Conservation (phyloP, 1,140 invertebrate genomes). For the Brachionus plicatilis region DNA sequence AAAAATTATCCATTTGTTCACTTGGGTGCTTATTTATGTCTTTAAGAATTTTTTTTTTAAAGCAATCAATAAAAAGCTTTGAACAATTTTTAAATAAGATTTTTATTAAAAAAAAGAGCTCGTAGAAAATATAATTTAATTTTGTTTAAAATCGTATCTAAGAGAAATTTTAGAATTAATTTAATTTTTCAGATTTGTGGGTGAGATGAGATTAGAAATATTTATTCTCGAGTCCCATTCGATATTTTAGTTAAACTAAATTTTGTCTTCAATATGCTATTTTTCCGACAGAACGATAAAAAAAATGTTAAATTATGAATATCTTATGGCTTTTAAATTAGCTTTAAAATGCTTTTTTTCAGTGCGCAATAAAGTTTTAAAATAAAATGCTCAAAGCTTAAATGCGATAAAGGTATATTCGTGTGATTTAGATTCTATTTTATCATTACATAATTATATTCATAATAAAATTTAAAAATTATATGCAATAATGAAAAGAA, state of each 20-base stretch:
- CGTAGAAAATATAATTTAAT: background rate
- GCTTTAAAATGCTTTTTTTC: background rate
- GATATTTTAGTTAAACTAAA: background rate
- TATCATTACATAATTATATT: background rate
- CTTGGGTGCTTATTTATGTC: background rate
- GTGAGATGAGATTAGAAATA: background rate
- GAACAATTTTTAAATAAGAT: background rate
- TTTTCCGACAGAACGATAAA: background rate
- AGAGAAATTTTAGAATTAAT: background rate
- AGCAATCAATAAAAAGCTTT: background rate
- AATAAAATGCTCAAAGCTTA: background rate
- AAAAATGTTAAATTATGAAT: slow-evolving; percentile 2
- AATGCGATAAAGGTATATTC: background rate
- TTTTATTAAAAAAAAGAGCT: background rate
- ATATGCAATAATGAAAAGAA: background rate
- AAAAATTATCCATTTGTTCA: background rate
- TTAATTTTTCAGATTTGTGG: background rate
- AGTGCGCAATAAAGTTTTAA: background rate
- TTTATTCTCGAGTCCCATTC: background rate
- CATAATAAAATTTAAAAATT: background rate
- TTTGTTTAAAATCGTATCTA: background rate
- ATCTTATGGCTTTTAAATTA: background rate
- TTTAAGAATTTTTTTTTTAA: background rate
- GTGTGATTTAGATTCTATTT: background rate
- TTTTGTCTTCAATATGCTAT: background rate